Conservation (phyloP, 1,140 invertebrate species). For the Pseudachorutes palmiensis region DNA sequence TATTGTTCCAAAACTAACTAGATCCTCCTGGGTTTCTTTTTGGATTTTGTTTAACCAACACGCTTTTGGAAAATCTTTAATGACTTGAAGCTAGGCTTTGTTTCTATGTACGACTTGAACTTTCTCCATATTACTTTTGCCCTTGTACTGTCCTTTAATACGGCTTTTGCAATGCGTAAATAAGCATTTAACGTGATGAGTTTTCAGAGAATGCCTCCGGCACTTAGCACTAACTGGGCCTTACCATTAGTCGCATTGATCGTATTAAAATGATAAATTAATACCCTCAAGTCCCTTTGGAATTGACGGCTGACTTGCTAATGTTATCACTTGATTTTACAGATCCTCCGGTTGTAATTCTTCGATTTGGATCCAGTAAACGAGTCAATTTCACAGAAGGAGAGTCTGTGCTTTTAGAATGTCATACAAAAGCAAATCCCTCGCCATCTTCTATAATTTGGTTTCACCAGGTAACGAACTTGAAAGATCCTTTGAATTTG, state of each 20-base stretch:
- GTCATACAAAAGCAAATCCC: slow-evolving; percentile 82
- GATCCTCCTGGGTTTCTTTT: background rate
- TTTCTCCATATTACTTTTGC: background rate
- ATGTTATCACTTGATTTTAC: no score
- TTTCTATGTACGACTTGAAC: background rate
- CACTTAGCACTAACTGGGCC: no score
- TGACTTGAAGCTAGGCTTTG: background rate
- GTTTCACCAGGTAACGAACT: slow-evolving; percentile 75
- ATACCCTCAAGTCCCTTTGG: no score
- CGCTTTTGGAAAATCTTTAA: background rate
- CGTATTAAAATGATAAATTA: no score
- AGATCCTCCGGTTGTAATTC: slow-evolving; percentile 32
- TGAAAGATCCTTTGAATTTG: no score
- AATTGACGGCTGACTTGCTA: no score
- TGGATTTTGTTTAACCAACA: background rate
- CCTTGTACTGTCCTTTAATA: no score
- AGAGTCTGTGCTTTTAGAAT: slow-evolving; percentile 42
- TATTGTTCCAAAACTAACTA: background rate
- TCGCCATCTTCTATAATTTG: slow-evolving; percentile 72
- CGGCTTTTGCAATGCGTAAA: no score
- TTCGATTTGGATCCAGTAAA: slow-evolving; percentile 29
- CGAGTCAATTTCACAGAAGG: slow-evolving; percentile 32
- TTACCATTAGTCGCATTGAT: no score
- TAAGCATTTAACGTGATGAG: no score
- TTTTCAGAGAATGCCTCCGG: no score